These are phyloP conservation scores for Phaonia tiefii DNA, from an alignment of 2,888 invertebrate species.

Conservation along the genomic window DNA sequence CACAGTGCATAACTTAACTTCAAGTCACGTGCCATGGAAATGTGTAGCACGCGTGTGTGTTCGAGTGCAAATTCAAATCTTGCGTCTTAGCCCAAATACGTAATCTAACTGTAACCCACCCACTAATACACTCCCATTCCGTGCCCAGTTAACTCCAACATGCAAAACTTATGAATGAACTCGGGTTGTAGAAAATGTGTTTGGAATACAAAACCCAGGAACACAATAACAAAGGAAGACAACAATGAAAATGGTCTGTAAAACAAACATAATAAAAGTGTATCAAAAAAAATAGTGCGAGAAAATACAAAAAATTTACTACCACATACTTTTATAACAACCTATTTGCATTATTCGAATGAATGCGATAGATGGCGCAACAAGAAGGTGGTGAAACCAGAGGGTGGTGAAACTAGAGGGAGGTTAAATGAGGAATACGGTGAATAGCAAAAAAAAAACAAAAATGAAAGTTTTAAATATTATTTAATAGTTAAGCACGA, in stretches of 20 bases:
- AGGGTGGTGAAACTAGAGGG: no score
- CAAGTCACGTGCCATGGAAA: constrained; percentile 51
- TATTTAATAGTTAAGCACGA: constrained; percentile 52
- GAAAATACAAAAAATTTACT: not conserved
- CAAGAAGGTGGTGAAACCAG: no score
- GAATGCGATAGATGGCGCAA: not conserved
- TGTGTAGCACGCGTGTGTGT: not conserved
- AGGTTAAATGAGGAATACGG: no score
- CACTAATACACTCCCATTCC: not conserved
- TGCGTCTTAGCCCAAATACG: constrained; percentile 41
- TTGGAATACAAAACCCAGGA: constrained; percentile 35
- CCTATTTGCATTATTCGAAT: constrained; percentile 7
- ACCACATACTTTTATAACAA: not conserved
- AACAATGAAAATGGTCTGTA: not conserved
- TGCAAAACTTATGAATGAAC: constrained; percentile 46
- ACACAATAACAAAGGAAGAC: not conserved
- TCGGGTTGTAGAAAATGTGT: constrained; percentile 43
- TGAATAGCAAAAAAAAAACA: not conserved
- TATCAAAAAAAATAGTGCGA: constrained; percentile 8
- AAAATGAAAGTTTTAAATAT: constrained; percentile 43
- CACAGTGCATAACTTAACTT: constrained; percentile 32
- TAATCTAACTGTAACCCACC: not conserved
- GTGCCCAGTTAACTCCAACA: not conserved
- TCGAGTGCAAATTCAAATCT: constrained; percentile 38
- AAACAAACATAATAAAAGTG: constrained; percentile 14